Evolutionary conservation across 2,113 vertebrate species (phyloP).

Genomic region (Ranitomeya variabilis): DNA sequence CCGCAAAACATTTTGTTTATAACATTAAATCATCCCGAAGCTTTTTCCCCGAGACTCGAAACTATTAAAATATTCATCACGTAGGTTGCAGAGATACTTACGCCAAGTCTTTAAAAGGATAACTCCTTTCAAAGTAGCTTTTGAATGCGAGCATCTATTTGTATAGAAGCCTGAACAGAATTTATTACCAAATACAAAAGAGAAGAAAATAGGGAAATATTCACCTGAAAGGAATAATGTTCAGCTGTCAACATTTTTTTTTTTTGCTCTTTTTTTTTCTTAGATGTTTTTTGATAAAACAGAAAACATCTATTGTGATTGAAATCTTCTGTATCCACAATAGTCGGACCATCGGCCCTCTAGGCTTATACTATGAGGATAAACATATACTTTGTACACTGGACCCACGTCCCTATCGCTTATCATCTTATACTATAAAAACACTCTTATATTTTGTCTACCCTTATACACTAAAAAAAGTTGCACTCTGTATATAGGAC

Average conservation of each 20-base stretch:
- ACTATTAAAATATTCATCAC: constrained; percentile 88
- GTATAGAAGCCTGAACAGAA: constrained; percentile 59
- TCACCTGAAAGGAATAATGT: constrained; percentile 51
- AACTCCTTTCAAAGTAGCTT: constrained; percentile 69
- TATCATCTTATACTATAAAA: no score
- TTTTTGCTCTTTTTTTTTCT: neutral
- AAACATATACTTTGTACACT: no score
- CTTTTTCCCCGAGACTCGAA: constrained; percentile 75
- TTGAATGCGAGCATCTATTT: constrained; percentile 65
- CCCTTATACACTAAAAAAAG: no score
- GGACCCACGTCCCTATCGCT: no score
- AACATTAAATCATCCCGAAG: constrained; percentile 74
- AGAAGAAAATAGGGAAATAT: constrained; percentile 53
- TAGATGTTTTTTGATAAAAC: neutral
- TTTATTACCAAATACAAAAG: constrained; percentile 59
- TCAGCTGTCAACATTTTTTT: constrained; percentile 2
- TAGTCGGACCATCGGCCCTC: no score
- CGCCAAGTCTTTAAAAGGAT: constrained; percentile 71
- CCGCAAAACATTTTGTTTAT: constrained; percentile 77
- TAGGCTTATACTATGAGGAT: no score
- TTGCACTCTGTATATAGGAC: no score
- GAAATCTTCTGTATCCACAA: neutral
- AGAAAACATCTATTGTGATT: neutral
- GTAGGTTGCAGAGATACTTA: constrained; percentile 68
- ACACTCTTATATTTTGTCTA: no score